These are phyloP conservation scores for Diuraphis noxia DNA, from an alignment of 1,140 invertebrate genomes.

Conservation along the genomic window DNA sequence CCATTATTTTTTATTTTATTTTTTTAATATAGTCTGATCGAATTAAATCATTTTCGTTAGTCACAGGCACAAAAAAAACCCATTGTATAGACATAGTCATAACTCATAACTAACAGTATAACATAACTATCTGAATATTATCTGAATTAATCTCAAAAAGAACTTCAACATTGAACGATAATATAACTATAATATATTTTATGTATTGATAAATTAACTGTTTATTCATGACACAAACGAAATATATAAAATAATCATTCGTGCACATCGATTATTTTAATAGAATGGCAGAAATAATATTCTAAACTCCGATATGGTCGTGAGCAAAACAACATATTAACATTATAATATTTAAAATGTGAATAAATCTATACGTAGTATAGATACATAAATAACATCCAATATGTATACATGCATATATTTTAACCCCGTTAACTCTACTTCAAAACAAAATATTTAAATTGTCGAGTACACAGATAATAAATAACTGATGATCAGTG, in stretches of 20 bases:
- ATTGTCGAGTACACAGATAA: background rate
- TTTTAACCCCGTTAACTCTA: background rate
- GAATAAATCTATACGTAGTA: background rate
- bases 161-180: background rate
- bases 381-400: background rate
- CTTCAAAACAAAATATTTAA: background rate
- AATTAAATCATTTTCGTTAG: background rate
- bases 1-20: background rate
- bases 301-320: background rate
- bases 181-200: background rate
- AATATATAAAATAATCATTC: background rate
- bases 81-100: background rate
- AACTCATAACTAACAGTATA: background rate
- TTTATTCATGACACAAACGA: background rate
- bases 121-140: no score
- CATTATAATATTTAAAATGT: background rate
- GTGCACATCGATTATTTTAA: background rate
- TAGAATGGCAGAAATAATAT: background rate
- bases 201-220: background rate
- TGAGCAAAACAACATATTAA: background rate
- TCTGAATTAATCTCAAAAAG: background rate
- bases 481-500: background rate
- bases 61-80: background rate
- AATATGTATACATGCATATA: background rate
- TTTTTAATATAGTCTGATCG: background rate